Evolutionary conservation across 2,888 invertebrate genomes (phyloP), one percentile per base, ranked within the genome.

Genomic region (Acrobasis suavella): DNA sequence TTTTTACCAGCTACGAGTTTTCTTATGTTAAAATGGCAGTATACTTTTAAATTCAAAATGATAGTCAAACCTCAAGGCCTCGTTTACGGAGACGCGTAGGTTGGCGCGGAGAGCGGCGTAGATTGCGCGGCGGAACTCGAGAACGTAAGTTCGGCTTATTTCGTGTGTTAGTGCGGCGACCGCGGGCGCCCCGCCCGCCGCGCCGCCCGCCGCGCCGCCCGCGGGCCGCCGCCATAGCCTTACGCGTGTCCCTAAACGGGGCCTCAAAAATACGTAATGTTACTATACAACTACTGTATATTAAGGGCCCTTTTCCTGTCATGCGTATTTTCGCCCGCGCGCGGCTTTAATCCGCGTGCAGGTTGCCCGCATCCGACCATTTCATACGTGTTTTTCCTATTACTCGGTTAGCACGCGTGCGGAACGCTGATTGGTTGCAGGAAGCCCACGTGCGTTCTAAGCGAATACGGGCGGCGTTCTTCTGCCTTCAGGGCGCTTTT

Each of bases 11-110:
- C 8, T 59, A 39, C 12, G 49, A 59, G 50, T 59, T 59, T 56
- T 56, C 56, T 56, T 56, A 56, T 56, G 56, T 56, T 56, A 56
- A 39, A 56, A 56, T 56, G 56, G 56, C 22, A 56, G 1, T 22
- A 22, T 17, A 14, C 16, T 39, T 9, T 56, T 46, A 42, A 17
- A 32, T 14, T 14, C 2, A 46, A 46, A 46, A 46, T 32, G 5
- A 32, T 32, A 32, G 32, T 32, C 32, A 32, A 46, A 46, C 46
- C 46, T 46, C 46, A 5, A 46, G 46, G 46, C 46, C 46, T 46
- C 46, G 46, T 46, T 14, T 46, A 46, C 46, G 46, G 46, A 46
- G 46, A 12, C 46, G 46, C 46, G 46, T n/a, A 12, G 46, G 46
- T n/a, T 12, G 14, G 46, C 46, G 46, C 46, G 46, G 46, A 12